Base-by-base conservation (phyloP, 2,797 vertebrate genomes). In the Sebastes glaucus region DNA sequence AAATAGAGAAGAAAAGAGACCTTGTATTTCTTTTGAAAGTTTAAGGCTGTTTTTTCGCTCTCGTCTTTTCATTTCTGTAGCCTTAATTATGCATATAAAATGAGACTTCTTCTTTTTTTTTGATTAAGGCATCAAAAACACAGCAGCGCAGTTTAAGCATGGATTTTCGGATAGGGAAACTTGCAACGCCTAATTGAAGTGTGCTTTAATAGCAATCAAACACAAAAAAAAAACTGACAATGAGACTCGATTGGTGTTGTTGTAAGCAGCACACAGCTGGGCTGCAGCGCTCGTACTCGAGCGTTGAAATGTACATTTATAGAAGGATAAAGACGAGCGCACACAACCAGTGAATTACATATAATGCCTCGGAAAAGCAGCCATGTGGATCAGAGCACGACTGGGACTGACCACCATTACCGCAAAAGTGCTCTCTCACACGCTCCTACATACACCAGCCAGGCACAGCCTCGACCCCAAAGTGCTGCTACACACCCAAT, bases 1-100 rank as follows among this genome's bases (percentile, higher is more conserved):
- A 76, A 83, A 72, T 23, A 64, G 74, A 71, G 49, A 63, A 78
- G 42, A 57, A 74, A 78, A 83, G 42, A 57, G 16, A 73, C 67
- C 88, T 84, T 88, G 80, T 81, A 53, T 79, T 89, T 66, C 71
- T 80, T 89, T 92, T 92, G 81, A 90, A 91, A 55, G 32, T 89
- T 91, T 87, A 73, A 30, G 53, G 69, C 71, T 35, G 27, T 71
- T 73, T 80, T 80, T 2, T 14, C 71, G 18, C 38, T 59, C 57
- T 30, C 30, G 22, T 30, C 66, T 64, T 80, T 83, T 82, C 55
- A 16, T 87, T 87, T 81, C 74, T 64, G 80, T 67, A 38, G 78
- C 85, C 89, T 94, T 92, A 93, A 95, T 92, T 90, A 91, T 90
- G 88, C 78, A 92, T 82, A 75, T 77, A 80, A 90, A 90, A 86